Conservation (phyloP, 2,888 invertebrate genomes). For the Pseudococcus jackbeardsleyi region DNA sequence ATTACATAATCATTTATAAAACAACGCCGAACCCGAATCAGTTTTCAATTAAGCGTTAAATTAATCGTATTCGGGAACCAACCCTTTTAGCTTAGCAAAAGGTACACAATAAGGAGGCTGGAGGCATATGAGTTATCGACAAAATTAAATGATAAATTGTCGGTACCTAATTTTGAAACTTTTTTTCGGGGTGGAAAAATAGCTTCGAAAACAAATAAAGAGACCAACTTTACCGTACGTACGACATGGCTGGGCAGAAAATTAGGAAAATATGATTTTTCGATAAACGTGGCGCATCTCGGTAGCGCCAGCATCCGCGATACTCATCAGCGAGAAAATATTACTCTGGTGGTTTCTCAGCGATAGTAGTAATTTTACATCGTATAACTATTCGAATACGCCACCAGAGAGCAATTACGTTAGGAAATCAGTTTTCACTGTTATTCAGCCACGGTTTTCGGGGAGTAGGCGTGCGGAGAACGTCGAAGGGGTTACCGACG, state of each 20-base stretch:
- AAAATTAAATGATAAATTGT: neutral
- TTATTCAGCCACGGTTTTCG: neutral
- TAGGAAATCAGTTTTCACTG: neutral
- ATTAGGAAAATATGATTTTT: neutral
- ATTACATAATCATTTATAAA: neutral
- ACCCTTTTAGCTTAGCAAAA: no score
- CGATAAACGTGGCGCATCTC: neutral
- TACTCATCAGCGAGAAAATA: slow-evolving; percentile 34
- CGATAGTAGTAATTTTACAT: slow-evolving; percentile 13
- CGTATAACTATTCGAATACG: slow-evolving; percentile 13
- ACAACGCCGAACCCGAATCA: neutral
- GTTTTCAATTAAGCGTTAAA: neutral
- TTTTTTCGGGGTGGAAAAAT: neutral
- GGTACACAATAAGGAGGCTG: neutral
- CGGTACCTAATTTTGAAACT: neutral
- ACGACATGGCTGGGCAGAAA: neutral
- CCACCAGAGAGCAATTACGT: slow-evolving; percentile 32
- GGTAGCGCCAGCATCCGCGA: neutral
- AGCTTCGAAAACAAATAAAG: neutral
- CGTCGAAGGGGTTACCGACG: neutral
- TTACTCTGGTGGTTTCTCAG: slow-evolving; percentile 27
- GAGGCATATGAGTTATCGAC: neutral
- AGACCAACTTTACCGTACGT: neutral
- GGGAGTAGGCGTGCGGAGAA: neutral
- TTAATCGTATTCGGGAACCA: neutral